These are phyloP conservation scores for Blastobasis adustella DNA, from an alignment of 2,888 invertebrate species.

Conservation along the genomic window DNA sequence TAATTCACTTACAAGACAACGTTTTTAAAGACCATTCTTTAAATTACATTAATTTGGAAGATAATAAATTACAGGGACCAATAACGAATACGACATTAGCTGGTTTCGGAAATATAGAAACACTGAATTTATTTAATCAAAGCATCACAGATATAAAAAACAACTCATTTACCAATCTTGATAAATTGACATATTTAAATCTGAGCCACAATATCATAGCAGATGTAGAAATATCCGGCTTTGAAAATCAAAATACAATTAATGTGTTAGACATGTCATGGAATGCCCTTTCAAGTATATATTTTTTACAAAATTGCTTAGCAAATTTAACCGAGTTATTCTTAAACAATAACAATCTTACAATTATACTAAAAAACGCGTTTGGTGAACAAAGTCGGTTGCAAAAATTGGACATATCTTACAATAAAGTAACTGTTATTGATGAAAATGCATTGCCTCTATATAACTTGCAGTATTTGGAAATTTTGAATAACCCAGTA, in stretches of 20 bases:
- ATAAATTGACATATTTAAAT: slow-evolving; percentile 33
- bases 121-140: slow-evolving; percentile 39
- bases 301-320: slow-evolving; percentile 35
- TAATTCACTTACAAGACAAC: slow-evolving; percentile 36
- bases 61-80: slow-evolving; percentile 38
- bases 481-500: slow-evolving; percentile 38
- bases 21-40: slow-evolving; percentile 39
- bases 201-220: slow-evolving; percentile 42
- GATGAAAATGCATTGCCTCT: slow-evolving; percentile 44
- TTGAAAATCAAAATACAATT: slow-evolving; percentile 26
- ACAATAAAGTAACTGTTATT: slow-evolving; percentile 39
- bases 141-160: slow-evolving; percentile 31
- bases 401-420: slow-evolving; percentile 44
- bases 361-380: slow-evolving; percentile 20
- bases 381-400: slow-evolving; percentile 37
- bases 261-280: slow-evolving; percentile 42
- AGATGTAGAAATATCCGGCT: slow-evolving; percentile 33
- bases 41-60: slow-evolving; percentile 36
- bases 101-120: slow-evolving; percentile 34
- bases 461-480: slow-evolving; percentile 44
- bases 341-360: slow-evolving; percentile 41
- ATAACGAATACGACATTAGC: slow-evolving; percentile 36
- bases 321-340: slow-evolving; percentile 38
- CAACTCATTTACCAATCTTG: slow-evolving; percentile 36
- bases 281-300: slow-evolving; percentile 35